Conservation (phyloP, 2,888 invertebrate species). For the Drosophila limbata region DNA sequence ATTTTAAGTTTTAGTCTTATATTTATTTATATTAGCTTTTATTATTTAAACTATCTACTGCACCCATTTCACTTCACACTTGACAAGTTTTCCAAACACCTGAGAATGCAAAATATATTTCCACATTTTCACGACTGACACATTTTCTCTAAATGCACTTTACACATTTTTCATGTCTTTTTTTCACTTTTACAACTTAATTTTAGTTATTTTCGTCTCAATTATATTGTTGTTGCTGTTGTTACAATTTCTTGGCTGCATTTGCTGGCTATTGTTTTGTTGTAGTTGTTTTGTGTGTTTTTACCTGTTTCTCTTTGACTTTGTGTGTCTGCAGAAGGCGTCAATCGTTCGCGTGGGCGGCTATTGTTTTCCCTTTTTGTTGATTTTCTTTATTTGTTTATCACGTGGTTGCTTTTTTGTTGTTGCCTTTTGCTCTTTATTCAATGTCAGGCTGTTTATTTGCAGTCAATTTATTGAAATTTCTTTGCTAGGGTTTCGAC, state of each 20-base stretch:
- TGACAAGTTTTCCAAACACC: conserved; percentile 33
- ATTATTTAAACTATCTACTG: conserved; percentile 22
- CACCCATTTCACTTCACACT: conserved; percentile 28
- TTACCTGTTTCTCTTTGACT: conserved; percentile 55
- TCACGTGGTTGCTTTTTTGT: conserved; percentile 64
- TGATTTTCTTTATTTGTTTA: conserved; percentile 45
- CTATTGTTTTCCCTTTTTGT: conserved; percentile 47
- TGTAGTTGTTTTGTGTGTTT: conserved; percentile 8
- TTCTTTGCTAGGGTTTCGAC: conserved; percentile 42
- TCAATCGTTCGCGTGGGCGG: conserved; percentile 63
- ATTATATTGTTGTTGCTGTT: conserved; percentile 55
- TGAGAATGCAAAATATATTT: conserved; percentile 50
- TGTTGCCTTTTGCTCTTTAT: conserved; percentile 25
- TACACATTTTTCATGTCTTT: conserved; percentile 30
- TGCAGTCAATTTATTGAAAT: conserved; percentile 52
- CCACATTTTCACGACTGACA: conserved; percentile 60
- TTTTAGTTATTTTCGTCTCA: conserved; percentile 61
- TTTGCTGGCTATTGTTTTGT: conserved; percentile 31
- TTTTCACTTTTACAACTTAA: conserved; percentile 63
- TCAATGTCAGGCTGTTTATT: conserved; percentile 69
- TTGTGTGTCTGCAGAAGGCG: conserved; percentile 26
- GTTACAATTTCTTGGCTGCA: conserved; percentile 60
- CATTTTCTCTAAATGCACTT: conserved; percentile 62
- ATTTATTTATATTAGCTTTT: neutral
- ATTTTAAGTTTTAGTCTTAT: neutral